Conservation (phyloP, 2,113 vertebrate genomes). For the Gobius niger region DNA sequence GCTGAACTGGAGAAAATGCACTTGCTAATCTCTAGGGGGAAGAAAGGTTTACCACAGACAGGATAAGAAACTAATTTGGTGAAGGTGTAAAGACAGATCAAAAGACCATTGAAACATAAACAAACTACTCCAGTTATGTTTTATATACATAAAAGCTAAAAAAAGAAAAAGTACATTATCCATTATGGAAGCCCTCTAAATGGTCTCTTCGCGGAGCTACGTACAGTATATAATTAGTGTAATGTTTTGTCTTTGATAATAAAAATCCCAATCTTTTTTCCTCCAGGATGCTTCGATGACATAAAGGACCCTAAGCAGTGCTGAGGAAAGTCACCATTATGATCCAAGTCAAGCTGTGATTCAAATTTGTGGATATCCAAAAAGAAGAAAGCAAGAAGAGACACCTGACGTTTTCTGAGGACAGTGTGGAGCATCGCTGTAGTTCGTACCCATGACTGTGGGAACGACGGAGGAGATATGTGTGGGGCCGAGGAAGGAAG, state of each 20-base stretch:
- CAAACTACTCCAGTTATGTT: no score
- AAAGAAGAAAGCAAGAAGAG: not conserved
- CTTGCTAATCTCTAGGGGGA: no score
- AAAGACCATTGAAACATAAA: no score
- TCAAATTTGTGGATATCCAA: not conserved
- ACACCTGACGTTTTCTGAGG: not conserved
- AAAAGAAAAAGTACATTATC: no score
- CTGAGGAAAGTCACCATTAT: not conserved
- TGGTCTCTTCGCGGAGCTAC: no score
- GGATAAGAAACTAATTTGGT: no score
- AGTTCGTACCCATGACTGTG: slow-evolving; percentile 6
- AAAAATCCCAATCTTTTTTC: not conserved
- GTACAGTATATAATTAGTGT: no score
- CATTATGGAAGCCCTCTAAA: no score
- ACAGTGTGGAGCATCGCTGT: not conserved
- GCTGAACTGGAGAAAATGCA: no score
- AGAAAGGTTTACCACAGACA: no score
- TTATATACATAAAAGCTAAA: not conserved
- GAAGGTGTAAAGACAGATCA: no score
- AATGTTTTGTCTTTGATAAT: not conserved
- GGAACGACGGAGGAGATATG: slow-evolving; percentile 1
- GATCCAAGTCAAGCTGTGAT: not conserved
- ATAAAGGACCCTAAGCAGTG: not conserved
- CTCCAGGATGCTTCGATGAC: not conserved
- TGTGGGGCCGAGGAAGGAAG: not conserved